Evolutionary conservation across 1,140 invertebrate species (phyloP), one percentile per base, ranked within the genome.

Genomic region (Drosophila malerkotliana): DNA sequence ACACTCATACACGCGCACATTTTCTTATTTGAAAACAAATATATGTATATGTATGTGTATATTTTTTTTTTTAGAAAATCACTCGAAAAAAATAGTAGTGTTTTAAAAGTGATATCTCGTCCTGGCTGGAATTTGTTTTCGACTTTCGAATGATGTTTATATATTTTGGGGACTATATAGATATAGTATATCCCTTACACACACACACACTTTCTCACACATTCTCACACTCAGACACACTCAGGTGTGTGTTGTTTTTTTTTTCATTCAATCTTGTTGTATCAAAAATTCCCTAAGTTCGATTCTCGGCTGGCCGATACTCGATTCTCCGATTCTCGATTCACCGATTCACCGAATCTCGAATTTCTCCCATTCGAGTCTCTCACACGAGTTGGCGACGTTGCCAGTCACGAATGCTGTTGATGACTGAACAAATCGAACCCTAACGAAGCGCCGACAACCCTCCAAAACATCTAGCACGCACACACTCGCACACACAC

Each of bases 351-450:
- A 41, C 56, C 53, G 72, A 63, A 41, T 71, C 73, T 72, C 74
- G 76, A 47, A 18, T 18, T 47, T 69, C 64, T 45, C 21, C 32
- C 56, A 45, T 34, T 34, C 28, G 32, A 61, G 69, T 64, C 61
- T 64, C 61, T 73, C 64, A 75, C 67, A 67, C 80, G 74, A 57
- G 51, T 53, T 77, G 75, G 76, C 87, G 90, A 90, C 85, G 90
- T 91, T 87, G 81, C 83, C 90, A 90, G 90, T 91, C 90, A 91
- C 85, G 90, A 91, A 90, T 91, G 88, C 90, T 88, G 90, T 89
- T 91, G 82, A 88, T 85, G 90, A 91, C 90, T 91, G 87, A 91
- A 90, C 73, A 89, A 76, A 84, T 80, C 60, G 82, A 84, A 85
- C 75, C 72, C 60, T 73, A 74, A 85, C 79, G 74, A 79, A 82